Evolutionary conservation across 1,140 invertebrate species (phyloP), one percentile per base, ranked within the genome.

Genomic region (Diprion similis): DNA sequence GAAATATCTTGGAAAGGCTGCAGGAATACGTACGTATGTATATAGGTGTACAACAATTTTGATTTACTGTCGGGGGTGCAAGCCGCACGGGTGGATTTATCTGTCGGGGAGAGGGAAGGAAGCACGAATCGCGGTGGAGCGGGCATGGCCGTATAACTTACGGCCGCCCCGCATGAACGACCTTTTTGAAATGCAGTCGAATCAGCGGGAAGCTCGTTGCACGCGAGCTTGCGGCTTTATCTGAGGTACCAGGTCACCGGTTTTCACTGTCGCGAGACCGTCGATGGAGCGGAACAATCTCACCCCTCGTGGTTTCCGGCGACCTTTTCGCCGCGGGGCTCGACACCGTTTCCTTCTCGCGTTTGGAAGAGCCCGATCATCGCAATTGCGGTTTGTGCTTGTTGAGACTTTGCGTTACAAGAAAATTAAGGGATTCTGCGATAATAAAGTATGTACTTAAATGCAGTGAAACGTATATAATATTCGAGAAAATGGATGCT

Each of bases 151-250:
- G 24, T 37, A 37, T 37, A 37, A 37, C 24, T 37, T 37, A 37
- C 24, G 24, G 6, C 6, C 24, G 24, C 24, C 24, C 6, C 24
- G 24, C 24, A 37, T 37, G 24, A 37, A 6, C 24, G 24, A 59
- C 6, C 51, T 59, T 59, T 59, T 59, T 59, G 51, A 59, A 59
- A 59, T 59, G 51, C 51, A 59, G 51, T 59, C 51, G 51, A 59
- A 59, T 59, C 51, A 59, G 51, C 51, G 51, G 24, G 24, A 59
- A 59, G 51, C 51, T 59, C 51, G 51, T 59, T 17, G 51, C 51
- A 59, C 51, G 51, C 51, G 11, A 59, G 51, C 24, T 37, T 37
- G 24, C 24, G 24, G 24, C 24, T 59, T 59, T 59, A 59, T 59
- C 51, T 59, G 11, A 59, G 51, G 11, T 59, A 59, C 51, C 51